Conservation (phyloP, 2,113 vertebrate genomes). For the Lethenteron camtschaticum region DNA sequence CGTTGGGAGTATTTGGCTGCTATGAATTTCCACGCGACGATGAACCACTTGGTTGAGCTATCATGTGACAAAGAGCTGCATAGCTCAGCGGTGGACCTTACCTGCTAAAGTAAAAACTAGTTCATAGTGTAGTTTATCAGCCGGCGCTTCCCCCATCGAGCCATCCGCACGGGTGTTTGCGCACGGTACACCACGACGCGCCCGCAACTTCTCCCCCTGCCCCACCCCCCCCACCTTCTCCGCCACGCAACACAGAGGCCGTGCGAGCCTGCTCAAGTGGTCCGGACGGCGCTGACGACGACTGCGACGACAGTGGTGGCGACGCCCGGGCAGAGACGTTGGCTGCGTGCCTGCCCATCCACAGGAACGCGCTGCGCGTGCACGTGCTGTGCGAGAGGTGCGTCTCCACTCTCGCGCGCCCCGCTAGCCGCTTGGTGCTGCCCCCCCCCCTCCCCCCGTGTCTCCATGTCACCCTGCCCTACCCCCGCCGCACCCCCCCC, state of each 20-base stretch:
- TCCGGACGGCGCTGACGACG: conserved; percentile 40
- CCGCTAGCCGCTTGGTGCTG: background rate
- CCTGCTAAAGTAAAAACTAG: too few species aligned
- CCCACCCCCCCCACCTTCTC: background rate
- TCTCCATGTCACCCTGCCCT: too few species aligned
- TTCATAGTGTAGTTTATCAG: too few species aligned
- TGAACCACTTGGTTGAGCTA: too few species aligned
- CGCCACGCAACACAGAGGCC: too few species aligned
- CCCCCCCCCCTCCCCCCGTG: too few species aligned
- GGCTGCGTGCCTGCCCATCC: conserved; percentile 46
- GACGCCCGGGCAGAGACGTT: conserved; percentile 23
- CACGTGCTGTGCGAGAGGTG: conserved; percentile 48
- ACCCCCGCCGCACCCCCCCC: background rate
- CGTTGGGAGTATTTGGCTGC: too few species aligned
- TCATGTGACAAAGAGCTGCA: too few species aligned
- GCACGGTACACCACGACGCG: background rate
- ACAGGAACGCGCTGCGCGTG: conserved; percentile 49
- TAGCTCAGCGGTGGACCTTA: too few species aligned
- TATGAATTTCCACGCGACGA: too few species aligned
- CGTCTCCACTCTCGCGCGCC: conserved; percentile 6
- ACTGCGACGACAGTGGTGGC: conserved; percentile 31
- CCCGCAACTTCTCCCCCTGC: background rate
- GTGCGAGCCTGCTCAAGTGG: background rate
- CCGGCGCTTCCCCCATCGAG: background rate
- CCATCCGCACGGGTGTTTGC: background rate